These are phyloP conservation scores for Spinus pinus DNA, from an alignment of 2,797 vertebrate genomes.

Conservation along the genomic window DNA sequence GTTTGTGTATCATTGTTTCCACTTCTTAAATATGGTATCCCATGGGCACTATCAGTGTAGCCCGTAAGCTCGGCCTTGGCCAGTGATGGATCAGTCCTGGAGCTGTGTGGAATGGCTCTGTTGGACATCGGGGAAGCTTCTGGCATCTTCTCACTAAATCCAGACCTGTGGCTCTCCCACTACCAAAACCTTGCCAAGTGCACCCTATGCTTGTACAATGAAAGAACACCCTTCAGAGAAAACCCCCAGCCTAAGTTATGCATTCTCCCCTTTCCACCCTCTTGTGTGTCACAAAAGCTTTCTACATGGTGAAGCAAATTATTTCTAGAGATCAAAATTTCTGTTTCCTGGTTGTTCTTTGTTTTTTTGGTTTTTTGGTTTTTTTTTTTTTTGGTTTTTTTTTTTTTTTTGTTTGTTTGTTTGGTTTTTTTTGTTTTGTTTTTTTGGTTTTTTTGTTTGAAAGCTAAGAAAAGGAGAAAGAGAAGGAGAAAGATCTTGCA, in stretches of 20 bases:
- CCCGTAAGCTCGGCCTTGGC: rapidly evolving
- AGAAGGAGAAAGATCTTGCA: neutral
- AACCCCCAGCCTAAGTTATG: neutral
- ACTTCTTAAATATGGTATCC: neutral
- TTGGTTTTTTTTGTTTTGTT: neutral
- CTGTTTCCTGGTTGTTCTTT: neutral
- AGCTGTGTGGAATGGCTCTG: neutral
- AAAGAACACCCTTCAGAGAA: neutral
- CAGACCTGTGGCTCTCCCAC: neutral
- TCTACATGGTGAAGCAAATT: neutral
- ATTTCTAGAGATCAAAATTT: neutral
- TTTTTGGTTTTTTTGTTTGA: neutral
- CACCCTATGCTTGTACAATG: too few species aligned
- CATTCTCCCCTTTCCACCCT: neutral
- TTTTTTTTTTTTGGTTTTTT: neutral
- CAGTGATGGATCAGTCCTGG: neutral
- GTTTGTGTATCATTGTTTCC: neutral
- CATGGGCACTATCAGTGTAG: rapidly evolving
- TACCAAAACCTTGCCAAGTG: neutral
- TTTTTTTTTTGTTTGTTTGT: too few species aligned
- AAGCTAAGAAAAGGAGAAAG: neutral
- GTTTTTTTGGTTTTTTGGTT: neutral
- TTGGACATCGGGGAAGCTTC: neutral
- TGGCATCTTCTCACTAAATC: neutral
- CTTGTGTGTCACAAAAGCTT: neutral